These are phyloP conservation scores for Leucoptera coffeella DNA, from an alignment of 2,888 invertebrate genomes.

Conservation along the genomic window DNA sequence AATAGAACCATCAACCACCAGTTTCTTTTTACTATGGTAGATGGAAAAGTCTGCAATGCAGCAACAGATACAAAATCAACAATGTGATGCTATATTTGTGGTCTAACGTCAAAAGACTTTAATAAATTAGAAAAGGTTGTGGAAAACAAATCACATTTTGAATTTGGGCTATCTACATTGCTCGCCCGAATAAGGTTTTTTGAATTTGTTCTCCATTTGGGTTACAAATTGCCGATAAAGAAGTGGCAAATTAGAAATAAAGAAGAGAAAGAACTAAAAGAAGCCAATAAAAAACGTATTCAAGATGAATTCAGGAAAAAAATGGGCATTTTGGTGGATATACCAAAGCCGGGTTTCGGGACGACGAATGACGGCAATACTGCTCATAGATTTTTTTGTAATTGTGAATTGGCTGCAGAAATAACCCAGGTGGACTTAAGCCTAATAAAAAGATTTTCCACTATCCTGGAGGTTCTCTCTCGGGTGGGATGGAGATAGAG, in stretches of 20 bases:
- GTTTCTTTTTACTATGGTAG: slow-evolving; percentile 8
- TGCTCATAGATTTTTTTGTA: background rate
- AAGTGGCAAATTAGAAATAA: too few relatives aligned
- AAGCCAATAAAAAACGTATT: too few relatives aligned
- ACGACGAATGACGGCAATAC: background rate
- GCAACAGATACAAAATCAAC: slow-evolving; percentile 4
- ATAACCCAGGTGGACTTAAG: background rate
- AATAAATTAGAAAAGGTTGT: slow-evolving; percentile 6
- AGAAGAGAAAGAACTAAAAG: too few relatives aligned
- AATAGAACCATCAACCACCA: slow-evolving; percentile 4
- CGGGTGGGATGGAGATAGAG: background rate
- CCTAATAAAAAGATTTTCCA: slow-evolving; percentile 1
- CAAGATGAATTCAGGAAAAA: background rate
- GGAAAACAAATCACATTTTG: slow-evolving; percentile 1
- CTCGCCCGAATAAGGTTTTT: too few relatives aligned
- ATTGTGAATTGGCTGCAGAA: background rate
- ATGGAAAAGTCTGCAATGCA: slow-evolving; percentile 8
- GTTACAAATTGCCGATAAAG: slow-evolving; percentile 1
- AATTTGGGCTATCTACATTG: slow-evolving; percentile 8
- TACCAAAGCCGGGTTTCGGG: background rate
- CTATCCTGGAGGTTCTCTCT: background rate
- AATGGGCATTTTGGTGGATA: background rate
- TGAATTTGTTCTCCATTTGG: slow-evolving; percentile 4
- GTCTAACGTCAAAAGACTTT: slow-evolving; percentile 8
- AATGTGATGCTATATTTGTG: slow-evolving; percentile 6